Conservation (phyloP, 2,888 invertebrate genomes). For the Bugulina stolonifera region DNA sequence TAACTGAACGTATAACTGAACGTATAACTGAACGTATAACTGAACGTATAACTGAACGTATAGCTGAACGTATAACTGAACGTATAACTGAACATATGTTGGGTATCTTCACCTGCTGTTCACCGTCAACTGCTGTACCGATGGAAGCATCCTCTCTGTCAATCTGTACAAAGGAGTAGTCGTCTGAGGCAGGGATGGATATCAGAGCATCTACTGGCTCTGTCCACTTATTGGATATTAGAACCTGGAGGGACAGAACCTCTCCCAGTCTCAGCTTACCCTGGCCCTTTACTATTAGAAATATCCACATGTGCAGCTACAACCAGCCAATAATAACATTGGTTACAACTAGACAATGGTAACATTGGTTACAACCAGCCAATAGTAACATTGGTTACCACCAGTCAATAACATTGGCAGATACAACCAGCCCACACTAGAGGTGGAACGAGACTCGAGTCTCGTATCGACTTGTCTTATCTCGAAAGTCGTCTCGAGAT, state of each 20-base stretch:
- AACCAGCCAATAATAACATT: no score
- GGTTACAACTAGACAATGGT: no score
- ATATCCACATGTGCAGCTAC: slow-evolving; percentile 23
- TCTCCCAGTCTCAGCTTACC: slow-evolving; percentile 55
- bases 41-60: background rate
- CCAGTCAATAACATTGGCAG: no score
- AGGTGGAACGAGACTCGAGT: no score
- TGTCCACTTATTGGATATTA: slow-evolving; percentile 88
- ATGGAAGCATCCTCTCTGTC: slow-evolving; percentile 35
- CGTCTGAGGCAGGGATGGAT: slow-evolving; percentile 73
- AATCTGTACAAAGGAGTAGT: slow-evolving; percentile 63
- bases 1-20: background rate
- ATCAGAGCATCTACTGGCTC: slow-evolving; percentile 60
- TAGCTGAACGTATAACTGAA: background rate
- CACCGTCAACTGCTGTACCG: background rate
- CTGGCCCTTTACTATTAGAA: background rate
- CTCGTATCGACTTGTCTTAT: no score
- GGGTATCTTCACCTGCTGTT: slow-evolving; percentile 62
- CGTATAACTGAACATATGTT: background rate
- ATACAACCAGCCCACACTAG: no score
- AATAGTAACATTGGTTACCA: no score
- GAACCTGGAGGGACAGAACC: slow-evolving; percentile 83
- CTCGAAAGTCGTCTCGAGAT: no score
- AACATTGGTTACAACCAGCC: no score
- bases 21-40: background rate